Evolutionary conservation across 2,888 invertebrate species (phyloP), one percentile per base, ranked within the genome.

Genomic region (Ophion slaviceki): DNA sequence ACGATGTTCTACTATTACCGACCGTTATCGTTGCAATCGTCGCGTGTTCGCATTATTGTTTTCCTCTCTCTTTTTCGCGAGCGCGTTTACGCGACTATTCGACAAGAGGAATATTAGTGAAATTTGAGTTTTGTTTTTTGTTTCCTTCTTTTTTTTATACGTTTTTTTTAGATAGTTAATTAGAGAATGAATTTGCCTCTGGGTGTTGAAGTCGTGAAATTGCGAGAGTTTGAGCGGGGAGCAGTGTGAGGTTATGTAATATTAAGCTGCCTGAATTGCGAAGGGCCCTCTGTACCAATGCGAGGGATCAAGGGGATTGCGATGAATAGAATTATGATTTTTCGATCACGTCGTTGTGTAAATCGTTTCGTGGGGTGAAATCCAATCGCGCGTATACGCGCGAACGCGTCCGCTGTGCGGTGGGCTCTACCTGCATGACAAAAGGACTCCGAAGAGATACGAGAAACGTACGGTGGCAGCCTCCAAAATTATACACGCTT

Each of bases 211-310:
- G 11, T 64, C 61, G 20, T 17, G n/a, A 57, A 20, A 71, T 40
- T 78, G 57, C 77, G 57, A 45, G 24, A 61, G 67, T 82, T 74
- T 76, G 80, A n/a, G 64, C 66, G 47, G 87, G 83, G 88, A 88
- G 87, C 87, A 84, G 88, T 87, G 84, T 80, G 79, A 81, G 83
- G 87, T 82, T 67, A 84, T 80, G 86, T 84, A 79, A 84, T 83
- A 82, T 84, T 86, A 86, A 75, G 80, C 87, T 87, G 88, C 88
- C 85, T 83, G 88, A 87, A 86, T 78, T 74, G 14, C 28, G 57
- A 81, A 36, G 67, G 75, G 72, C 67, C 67, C 75, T 68, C 32
- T 62, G 76, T 75, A 79, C 76, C 64, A 78, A 78, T 64, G 11
- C 14, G 14, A 4, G 53, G 53, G 11, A 47, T 10, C 8, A 47